Evolutionary conservation across 30 jellyfish, hydroid and myxozoan genomes (phyloP), one percentile per base, ranked within the genome.

Genomic region (Sanderia malayensis): DNA sequence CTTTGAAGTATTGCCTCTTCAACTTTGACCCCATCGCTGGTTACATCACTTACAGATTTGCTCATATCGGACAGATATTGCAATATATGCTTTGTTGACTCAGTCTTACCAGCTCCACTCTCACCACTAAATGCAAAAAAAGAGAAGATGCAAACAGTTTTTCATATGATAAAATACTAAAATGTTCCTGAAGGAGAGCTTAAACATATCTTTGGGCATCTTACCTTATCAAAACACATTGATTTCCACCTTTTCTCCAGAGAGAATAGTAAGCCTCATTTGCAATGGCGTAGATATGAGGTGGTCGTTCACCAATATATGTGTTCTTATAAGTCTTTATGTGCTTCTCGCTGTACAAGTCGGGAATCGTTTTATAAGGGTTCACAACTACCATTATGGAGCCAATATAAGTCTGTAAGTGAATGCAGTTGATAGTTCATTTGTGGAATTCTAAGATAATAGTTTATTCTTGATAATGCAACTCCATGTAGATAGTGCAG

Each of bases 91-190:
- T 93, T 93, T 34, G 99, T 93, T 7, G 99, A 93, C 53, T 93
- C 99, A 7, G 99, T 93, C 63, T 93, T 93, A 69, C 99, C 99
- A 10, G 99, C 99, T 53, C 99, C 99, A 68, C 97, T 86, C 68
- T 93, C 99, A n/a, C 99, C 99, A 81, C 99, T 93, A 28, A 0
- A 78, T 71, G 31, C 33, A n/a, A 37, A 6, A 44, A 24, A 87
- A n/a, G n/a, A n/a, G n/a, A n/a, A n/a, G n/a, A n/a, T n/a, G n/a
- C n/a, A n/a, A n/a, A n/a, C n/a, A n/a, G n/a, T n/a, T n/a, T n/a
- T n/a, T n/a, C n/a, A n/a, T n/a, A n/a, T n/a, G n/a, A n/a, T n/a
- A n/a, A n/a, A n/a, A n/a, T n/a, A n/a, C n/a, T n/a, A n/a, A n/a
- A n/a, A n/a, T n/a, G n/a, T n/a, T n/a, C n/a, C n/a, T n/a, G n/a